A percentile compares a stretch with the other conserved stretches of the same genome.
Evolutionary conservation across 2,113 vertebrate species (phyloP).

Genomic region (Galbula dea): DNA sequence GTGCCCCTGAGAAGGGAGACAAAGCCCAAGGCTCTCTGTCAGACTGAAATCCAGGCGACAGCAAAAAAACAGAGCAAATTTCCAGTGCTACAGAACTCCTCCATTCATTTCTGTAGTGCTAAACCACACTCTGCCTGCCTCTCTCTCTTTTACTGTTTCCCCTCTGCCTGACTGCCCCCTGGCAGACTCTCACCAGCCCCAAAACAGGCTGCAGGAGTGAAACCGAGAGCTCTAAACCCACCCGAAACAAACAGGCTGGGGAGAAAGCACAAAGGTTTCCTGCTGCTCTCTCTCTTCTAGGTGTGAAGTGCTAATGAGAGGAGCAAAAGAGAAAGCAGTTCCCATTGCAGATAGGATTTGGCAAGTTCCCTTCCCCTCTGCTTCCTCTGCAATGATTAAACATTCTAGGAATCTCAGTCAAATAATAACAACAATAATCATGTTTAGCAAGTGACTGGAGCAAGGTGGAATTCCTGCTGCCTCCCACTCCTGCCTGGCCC

Average conservation of each 20-base stretch:
- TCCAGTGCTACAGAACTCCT: not conserved
- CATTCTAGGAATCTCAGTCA: not conserved
- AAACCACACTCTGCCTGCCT: not conserved
- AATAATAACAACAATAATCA: too few species aligned
- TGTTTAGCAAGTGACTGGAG: not conserved
- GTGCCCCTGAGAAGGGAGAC: not conserved
- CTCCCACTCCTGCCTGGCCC: not conserved
- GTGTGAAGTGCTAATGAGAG: not conserved
- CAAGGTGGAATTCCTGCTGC: not conserved
- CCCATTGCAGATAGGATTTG: rapidly evolving
- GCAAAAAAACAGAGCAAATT: not conserved
- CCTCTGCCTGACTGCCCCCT: not conserved
- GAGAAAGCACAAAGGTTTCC: not conserved
- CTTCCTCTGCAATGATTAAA: too few species aligned
- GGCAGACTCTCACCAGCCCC: not conserved
- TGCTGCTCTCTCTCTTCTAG: not conserved
- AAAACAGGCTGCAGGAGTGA: not conserved
- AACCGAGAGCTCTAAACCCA: not conserved
- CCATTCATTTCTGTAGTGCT: not conserved
- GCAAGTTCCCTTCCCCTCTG: not conserved
- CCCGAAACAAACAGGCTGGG: not conserved
- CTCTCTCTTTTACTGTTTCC: not conserved
- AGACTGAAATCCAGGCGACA: not conserved
- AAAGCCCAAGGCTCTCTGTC: not conserved
- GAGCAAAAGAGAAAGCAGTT: not conserved